Evolutionary conservation across 2,113 vertebrate genomes (phyloP), one percentile per base, ranked within the genome.

Genomic region (Lonchura striata): DNA sequence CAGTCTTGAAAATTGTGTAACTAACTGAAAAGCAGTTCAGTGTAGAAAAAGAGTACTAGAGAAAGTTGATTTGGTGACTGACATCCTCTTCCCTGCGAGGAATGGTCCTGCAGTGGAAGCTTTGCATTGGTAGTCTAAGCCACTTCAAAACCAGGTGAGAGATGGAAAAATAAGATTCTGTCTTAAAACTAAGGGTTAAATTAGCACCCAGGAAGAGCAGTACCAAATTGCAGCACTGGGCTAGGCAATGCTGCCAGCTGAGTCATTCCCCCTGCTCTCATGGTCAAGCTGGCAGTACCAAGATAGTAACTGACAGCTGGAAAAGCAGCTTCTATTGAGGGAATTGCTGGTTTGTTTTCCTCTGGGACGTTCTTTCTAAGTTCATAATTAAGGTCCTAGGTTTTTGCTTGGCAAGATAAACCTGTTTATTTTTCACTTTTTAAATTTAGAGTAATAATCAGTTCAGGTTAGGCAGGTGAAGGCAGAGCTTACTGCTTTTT

Each of bases 231-330:
- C 56, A 65, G 71, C 47, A 5, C 31, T 54, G 44, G 2, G 31
- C 11, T 68, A 77, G 42, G 63, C 59, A 23, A 0, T 33, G 39
- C 66, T 95, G 79, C 75, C 52, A n/a, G 80, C 86, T 91, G 84
- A 94, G 90, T 95, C 90, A 94, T 84, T 85, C 27, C 31, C 23
- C 4, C n/a, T 64, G 69, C 69, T 82, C 24, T 78, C 42, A 3
- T 3, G 44, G 65, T 82, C 84, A 47, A 41, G 39, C 37, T 53
- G 10, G 49, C 56, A 13, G 44, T 85, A 61, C 82, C 41, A 71
- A 94, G 93, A 94, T 82, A 92, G 95, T 20, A 92, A 91, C 69
- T 75, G 77, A 31, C 72, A 82, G 52, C 87, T 91, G 84, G 89
- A 54, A 78, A 87, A 78, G 57, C 72, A 89, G 56, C 65, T 95